phyloP scores from a whole-genome alignment of 2,888 invertebrate species.

The Endotricha flammealis region DNA sequence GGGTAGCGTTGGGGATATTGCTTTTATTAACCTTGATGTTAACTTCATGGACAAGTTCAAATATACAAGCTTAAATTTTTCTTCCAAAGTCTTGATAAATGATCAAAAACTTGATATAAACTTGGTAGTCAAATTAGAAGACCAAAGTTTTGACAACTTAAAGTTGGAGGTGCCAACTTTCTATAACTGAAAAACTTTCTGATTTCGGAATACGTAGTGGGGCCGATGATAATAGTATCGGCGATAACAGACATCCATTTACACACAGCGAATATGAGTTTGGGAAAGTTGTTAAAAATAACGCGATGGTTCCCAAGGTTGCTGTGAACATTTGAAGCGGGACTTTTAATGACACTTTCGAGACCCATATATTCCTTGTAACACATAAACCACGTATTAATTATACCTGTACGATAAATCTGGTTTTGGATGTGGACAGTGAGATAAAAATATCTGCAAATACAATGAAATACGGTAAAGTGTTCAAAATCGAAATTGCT shows the following conservation, averaged over 20 bases:
- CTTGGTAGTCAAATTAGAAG: background rate
- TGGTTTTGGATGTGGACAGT: background rate
- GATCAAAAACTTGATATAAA: background rate
- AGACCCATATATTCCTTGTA: conserved; percentile 10
- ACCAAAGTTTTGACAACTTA: background rate
- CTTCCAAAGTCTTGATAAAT: background rate
- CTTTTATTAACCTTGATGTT: background rate
- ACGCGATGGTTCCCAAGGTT: conserved; percentile 18
- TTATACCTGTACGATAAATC: conserved; percentile 10
- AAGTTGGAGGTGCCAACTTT: background rate
- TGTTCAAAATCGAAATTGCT: too few species aligned
- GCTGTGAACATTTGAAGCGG: conserved; percentile 14
- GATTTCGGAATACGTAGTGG: background rate
- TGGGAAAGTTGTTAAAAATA: conserved; percentile 20
- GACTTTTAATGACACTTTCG: conserved; percentile 19
- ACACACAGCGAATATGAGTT: conserved; percentile 13
- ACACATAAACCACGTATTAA: conserved; percentile 8
- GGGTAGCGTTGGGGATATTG: background rate
- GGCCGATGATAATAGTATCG: background rate
- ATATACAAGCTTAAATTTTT: background rate
- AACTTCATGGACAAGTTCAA: background rate
- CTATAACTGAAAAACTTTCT: background rate
- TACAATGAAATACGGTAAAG: too few species aligned
- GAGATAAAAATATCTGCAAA: too few species aligned
- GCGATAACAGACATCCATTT: conserved; percentile 1